Evolutionary conservation across 2,113 vertebrate genomes (phyloP).

Genomic region (Eclectus roratus): DNA sequence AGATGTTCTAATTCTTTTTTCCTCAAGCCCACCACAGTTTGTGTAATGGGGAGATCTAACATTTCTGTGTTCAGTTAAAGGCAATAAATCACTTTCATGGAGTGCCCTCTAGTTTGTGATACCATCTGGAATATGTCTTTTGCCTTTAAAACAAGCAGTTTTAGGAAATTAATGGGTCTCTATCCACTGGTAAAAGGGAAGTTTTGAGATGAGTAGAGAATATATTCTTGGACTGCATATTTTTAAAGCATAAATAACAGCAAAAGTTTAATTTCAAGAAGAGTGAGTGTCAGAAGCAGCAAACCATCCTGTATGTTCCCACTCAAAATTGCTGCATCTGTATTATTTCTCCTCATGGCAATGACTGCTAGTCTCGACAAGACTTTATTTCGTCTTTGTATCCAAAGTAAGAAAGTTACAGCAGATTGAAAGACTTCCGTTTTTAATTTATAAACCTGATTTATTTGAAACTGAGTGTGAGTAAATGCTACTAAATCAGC

Average conservation of each 20-base stretch:
- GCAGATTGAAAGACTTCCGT: background rate
- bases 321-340: background rate
- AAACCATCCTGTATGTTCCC: background rate
- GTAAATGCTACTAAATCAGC: background rate
- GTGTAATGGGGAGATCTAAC: background rate
- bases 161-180: background rate
- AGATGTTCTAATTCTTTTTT: background rate
- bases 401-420: background rate
- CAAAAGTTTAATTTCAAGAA: constrained; percentile 11
- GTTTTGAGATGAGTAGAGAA: background rate
- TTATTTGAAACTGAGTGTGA: background rate
- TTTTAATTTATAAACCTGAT: background rate
- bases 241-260: background rate
- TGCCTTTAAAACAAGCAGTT: background rate
- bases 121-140: background rate
- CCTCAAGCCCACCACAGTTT: background rate
- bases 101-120: background rate
- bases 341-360: background rate
- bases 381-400: background rate
- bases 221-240: background rate
- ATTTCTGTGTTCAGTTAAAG: background rate
- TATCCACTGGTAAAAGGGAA: background rate
- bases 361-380: background rate
- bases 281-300: background rate
- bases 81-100: background rate